These are phyloP conservation scores for Nasonia oneida DNA, from an alignment of 2,888 invertebrate genomes.

Conservation along the genomic window DNA sequence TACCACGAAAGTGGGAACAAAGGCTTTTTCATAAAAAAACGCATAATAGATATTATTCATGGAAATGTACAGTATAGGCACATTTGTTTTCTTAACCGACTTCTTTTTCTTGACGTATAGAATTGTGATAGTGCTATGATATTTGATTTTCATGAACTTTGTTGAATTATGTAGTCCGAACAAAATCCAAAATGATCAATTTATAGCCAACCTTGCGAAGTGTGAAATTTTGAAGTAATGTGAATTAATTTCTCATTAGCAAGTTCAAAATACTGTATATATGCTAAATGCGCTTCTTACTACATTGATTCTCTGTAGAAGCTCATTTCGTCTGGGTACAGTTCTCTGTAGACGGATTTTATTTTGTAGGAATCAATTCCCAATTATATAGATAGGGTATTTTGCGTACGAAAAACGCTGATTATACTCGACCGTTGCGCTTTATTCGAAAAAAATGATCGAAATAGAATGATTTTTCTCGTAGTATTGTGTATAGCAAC, in stretches of 20 bases:
- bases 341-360: slow-evolving; percentile 16
- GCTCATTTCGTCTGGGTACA: slow-evolving; percentile 19
- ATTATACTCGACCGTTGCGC: not conserved
- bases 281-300: slow-evolving; percentile 27
- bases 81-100: slow-evolving; percentile 43
- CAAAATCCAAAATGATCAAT: slow-evolving; percentile 4
- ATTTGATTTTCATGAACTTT: slow-evolving; percentile 25
- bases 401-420: not conserved
- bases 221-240: slow-evolving; percentile 12
- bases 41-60: slow-evolving; percentile 42
- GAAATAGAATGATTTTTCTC: slow-evolving; percentile 38
- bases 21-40: slow-evolving; percentile 30
- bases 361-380: slow-evolving; percentile 12
- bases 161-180: slow-evolving; percentile 11
- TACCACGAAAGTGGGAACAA: slow-evolving; percentile 26
- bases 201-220: slow-evolving; percentile 13
- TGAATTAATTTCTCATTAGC: slow-evolving; percentile 5
- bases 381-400: not conserved
- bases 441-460: not conserved
- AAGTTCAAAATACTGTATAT: slow-evolving; percentile 27
- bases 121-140: slow-evolving; percentile 50
- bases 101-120: slow-evolving; percentile 28
- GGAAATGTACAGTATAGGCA: slow-evolving; percentile 48
- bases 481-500: slow-evolving; percentile 32
- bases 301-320: not conserved